A percentile compares a stretch with the other conserved stretches of the same genome.
These are phyloP conservation scores for Hippolais icterina DNA, from an alignment of 2,113 vertebrate species.

Conservation along the genomic window DNA sequence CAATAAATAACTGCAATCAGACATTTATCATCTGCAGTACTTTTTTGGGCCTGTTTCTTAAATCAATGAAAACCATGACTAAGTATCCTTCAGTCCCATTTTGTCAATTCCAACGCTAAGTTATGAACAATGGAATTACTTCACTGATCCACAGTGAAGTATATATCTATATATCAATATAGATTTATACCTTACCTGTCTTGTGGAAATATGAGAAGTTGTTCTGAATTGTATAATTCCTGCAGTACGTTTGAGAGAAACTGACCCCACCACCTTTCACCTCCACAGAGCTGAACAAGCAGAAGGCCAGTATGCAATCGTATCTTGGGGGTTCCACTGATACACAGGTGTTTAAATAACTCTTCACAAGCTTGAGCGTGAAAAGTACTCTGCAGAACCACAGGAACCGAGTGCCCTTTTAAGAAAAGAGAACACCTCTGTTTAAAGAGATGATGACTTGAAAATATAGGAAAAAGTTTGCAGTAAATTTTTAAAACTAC, in stretches of 20 bases:
- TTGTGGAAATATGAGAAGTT: slow-evolving; percentile 97
- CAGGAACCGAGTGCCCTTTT: slow-evolving; percentile 90
- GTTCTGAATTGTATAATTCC: slow-evolving; percentile 98
- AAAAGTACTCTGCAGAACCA: slow-evolving; percentile 94
- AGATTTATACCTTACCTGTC: slow-evolving; percentile 81
- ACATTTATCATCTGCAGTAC: neutral
- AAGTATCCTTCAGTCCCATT: neutral
- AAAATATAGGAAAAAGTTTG: neutral
- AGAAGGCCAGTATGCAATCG: slow-evolving; percentile 93
- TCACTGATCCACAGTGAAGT: neutral
- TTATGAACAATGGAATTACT: neutral
- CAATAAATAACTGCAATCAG: neutral
- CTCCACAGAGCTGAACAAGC: slow-evolving; percentile 94
- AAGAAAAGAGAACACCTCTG: slow-evolving; percentile 10
- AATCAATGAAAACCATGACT: neutral
- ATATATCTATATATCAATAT: neutral
- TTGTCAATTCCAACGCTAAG: neutral
- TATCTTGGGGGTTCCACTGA: slow-evolving; percentile 98
- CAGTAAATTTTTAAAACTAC: neutral
- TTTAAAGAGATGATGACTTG: neutral
- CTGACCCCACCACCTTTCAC: slow-evolving; percentile 98
- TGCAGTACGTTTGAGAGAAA: slow-evolving; percentile 98
- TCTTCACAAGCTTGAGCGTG: slow-evolving; percentile 97
- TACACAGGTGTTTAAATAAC: slow-evolving; percentile 97
- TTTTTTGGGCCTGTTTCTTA: neutral